Base-by-base conservation (phyloP, 2,888 invertebrate species). In the Timandra comae region DNA sequence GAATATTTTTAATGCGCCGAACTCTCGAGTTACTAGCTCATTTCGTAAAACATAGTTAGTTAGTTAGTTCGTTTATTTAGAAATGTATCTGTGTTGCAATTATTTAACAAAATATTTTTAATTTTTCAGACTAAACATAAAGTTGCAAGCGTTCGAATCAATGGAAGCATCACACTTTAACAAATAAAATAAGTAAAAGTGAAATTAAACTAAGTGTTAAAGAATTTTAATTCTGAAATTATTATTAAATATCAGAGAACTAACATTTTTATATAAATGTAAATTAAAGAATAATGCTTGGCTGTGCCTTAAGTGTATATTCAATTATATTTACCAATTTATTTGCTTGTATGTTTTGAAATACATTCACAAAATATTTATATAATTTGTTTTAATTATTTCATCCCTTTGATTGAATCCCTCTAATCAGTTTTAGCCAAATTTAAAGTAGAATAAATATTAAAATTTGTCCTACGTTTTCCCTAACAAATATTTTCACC, bases 81-180 rank as follows among this genome's bases (percentile, higher is more conserved):
- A n/a, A n/a, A n/a, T n/a, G n/a, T n/a, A n/a, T n/a, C n/a, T n/a
- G n/a, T n/a, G n/a, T n/a, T n/a, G n/a, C n/a, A n/a, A n/a, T n/a
- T n/a, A n/a, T n/a, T n/a, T n/a, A n/a, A n/a, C n/a, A n/a, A n/a
- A n/a, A n/a, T n/a, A 1, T 31, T 41, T 39, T 46, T 46, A 56
- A 51, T 54, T 41, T 88, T 87, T 38, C 84, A 91, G 91, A 48
- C 78, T 89, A 51, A 79, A 80, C 29, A 78, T 89, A 13, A 74
- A 88, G 25, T 57, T 91, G 46, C 86, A 86, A 20, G 81, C 86
- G 0, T 91, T 82, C 57, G 86, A 87, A 41, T 88, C 88, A 0
- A 79, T 91, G 64, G 91, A 91, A 67, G 88, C 88, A 29, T 89
- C 90, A 40, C 89, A 88, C 61, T 84, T 91, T 56, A 90, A 87